Percentiles rank a stretch among this genome's conserved stretches.
Conservation (phyloP, 2,113 vertebrate species). For the Antechinus stuartii region DNA sequence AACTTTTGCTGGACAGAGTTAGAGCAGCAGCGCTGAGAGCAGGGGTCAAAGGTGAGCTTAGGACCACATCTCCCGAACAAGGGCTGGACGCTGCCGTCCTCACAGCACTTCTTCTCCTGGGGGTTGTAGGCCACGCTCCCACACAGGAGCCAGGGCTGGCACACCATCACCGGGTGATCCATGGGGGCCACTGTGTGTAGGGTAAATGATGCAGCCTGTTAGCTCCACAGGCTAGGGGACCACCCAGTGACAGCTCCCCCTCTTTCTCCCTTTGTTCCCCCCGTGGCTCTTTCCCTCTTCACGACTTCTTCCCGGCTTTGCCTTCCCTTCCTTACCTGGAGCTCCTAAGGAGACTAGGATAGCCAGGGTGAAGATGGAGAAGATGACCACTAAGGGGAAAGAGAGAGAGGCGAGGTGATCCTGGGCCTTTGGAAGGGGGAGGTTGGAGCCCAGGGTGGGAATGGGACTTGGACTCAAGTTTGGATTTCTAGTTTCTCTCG, state of each 20-base stretch:
- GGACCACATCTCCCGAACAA: neutral
- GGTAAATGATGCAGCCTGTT: neutral
- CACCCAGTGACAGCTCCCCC: neutral
- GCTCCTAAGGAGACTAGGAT: neutral
- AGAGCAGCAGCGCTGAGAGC: neutral
- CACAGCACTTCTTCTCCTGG: neutral
- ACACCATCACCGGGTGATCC: neutral
- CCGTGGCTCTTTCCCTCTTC: neutral
- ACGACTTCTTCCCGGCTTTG: neutral
- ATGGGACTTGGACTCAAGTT: neutral
- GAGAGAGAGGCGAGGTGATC: neutral
- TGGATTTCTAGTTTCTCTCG: neutral
- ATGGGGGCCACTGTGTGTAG: neutral
- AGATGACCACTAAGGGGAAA: neutral
- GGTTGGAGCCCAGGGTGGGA: neutral
- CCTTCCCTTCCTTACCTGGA: neutral
- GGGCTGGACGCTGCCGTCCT: neutral
- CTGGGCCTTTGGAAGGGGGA: neutral
- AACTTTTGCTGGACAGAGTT: accelerated
- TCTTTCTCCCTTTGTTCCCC: neutral
- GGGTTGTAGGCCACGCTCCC: neutral
- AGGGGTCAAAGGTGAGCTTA: neutral
- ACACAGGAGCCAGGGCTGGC: neutral
- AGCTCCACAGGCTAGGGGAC: neutral
- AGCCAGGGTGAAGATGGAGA: neutral